These are phyloP conservation scores for Heteractis magnifica DNA, from an alignment of 92 coral and sea anemone species.

Conservation along the genomic window DNA sequence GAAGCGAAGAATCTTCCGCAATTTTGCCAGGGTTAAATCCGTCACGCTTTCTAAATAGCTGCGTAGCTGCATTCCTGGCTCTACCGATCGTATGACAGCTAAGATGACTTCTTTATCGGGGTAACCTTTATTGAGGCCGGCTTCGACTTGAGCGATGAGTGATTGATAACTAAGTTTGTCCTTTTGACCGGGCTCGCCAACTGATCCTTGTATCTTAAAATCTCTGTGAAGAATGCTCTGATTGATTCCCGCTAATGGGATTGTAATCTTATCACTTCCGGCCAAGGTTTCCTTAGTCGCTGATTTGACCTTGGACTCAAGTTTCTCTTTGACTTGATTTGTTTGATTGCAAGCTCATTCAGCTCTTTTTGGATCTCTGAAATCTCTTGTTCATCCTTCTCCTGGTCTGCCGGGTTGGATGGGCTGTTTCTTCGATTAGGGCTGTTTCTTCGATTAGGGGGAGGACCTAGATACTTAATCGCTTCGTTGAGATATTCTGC, in stretches of 20 bases:
- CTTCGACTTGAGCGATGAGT: slow-evolving; percentile 50
- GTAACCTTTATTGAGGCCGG: slow-evolving; percentile 47
- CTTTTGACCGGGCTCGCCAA: slow-evolving; percentile 61
- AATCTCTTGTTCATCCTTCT: not conserved
- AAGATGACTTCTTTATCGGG: slow-evolving; percentile 42
- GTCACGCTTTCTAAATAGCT: slow-evolving; percentile 47
- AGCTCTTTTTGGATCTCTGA: not conserved
- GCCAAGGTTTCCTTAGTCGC: too few species aligned
- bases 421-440: not conserved
- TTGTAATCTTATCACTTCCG: slow-evolving; percentile 9
- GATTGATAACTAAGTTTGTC: slow-evolving; percentile 57
- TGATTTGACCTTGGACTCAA: too few species aligned
- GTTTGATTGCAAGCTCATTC: too few species aligned
- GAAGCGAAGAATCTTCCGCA: slow-evolving; percentile 31
- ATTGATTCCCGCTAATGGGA: slow-evolving; percentile 29
- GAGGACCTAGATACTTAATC: slow-evolving; percentile 2
- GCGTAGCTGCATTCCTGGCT: slow-evolving; percentile 51
- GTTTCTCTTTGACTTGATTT: not conserved
- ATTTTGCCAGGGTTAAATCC: slow-evolving; percentile 31
- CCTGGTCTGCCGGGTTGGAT: not conserved
- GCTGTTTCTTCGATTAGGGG: too few species aligned
- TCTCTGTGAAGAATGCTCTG: slow-evolving; percentile 44
- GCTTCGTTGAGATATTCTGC: not conserved
- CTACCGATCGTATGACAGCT: slow-evolving; percentile 49
- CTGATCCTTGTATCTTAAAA: slow-evolving; percentile 51